These are phyloP conservation scores for Physocephala rufipes DNA, from an alignment of 2,888 invertebrate genomes.

Conservation along the genomic window DNA sequence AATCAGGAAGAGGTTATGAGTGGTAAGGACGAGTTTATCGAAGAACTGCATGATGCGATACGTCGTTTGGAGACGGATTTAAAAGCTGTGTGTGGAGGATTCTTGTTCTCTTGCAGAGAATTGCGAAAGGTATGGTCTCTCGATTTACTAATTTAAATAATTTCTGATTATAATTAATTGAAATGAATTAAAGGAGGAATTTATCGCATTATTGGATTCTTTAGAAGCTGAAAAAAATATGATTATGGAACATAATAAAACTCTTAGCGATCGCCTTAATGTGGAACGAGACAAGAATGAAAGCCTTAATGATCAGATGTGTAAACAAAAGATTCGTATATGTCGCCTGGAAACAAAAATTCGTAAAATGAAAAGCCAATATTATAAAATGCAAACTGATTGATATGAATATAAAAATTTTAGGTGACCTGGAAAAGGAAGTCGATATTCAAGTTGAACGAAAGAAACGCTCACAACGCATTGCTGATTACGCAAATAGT, in stretches of 20 bases:
- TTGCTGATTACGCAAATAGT: conserved; percentile 58
- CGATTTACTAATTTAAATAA: background rate
- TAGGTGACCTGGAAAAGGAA: conserved; percentile 57
- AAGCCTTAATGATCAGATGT: conserved; percentile 50
- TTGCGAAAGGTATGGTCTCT: conserved; percentile 57
- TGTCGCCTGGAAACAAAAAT: conserved; percentile 58
- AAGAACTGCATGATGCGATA: conserved; percentile 49
- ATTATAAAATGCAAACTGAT: background rate
- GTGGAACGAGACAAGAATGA: conserved; percentile 54
- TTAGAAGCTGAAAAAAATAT: conserved; percentile 61
- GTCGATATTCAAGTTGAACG: conserved; percentile 56
- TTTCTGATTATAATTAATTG: background rate
- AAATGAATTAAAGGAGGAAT: conserved; percentile 57
- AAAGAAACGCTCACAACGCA: conserved; percentile 60
- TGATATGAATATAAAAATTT: background rate
- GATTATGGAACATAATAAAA: conserved; percentile 52
- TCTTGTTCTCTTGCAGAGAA: conserved; percentile 62
- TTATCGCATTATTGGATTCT: conserved; percentile 58
- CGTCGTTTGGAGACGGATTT: conserved; percentile 59
- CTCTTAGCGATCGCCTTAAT: conserved; percentile 52
- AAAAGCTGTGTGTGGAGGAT: conserved; percentile 60
- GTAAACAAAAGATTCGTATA: conserved; percentile 58
- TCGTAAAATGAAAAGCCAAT: conserved; percentile 47
- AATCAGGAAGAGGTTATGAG: conserved; percentile 51
- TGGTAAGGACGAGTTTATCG: conserved; percentile 51